phyloP scores from a whole-genome alignment of 2,113 vertebrate genomes.

The Seriola aureovittata region DNA sequence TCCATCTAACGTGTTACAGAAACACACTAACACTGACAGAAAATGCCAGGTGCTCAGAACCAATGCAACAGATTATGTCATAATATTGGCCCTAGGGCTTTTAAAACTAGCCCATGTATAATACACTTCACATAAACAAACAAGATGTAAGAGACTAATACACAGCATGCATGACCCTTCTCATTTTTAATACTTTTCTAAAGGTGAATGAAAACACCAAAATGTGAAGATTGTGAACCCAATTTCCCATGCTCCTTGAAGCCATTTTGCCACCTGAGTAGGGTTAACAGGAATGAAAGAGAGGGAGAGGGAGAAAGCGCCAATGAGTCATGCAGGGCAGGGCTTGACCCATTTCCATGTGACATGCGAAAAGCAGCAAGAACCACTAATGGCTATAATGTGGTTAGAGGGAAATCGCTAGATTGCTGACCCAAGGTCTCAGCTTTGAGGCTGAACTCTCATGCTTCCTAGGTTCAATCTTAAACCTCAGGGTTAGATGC shows the following conservation, averaged over 20 bases:
- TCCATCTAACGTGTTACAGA: constrained; percentile 11
- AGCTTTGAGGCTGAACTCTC: constrained; percentile 73
- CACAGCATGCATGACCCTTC: constrained; percentile 4
- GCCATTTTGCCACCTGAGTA: constrained; percentile 74
- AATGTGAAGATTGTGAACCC: constrained; percentile 46
- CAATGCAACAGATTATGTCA: constrained; percentile 13
- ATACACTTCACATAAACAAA: constrained; percentile 4
- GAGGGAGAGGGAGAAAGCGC: constrained; percentile 58
- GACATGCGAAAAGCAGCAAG: constrained; percentile 79
- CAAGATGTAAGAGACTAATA: neutral
- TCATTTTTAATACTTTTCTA: constrained; percentile 17
- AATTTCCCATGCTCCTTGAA: constrained; percentile 57
- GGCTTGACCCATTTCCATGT: constrained; percentile 82
- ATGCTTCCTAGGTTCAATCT: constrained; percentile 62
- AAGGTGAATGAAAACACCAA: constrained; percentile 38
- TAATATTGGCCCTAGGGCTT: constrained; percentile 3
- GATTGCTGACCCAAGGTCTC: constrained; percentile 83
- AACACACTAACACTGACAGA: constrained; percentile 23
- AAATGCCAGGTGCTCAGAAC: constrained; percentile 34
- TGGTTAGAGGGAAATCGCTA: constrained; percentile 83
- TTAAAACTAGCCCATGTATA: constrained; percentile 9
- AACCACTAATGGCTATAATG: constrained; percentile 84
- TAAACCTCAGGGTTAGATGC: constrained; percentile 63
- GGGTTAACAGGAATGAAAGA: constrained; percentile 65
- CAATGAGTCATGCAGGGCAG: constrained; percentile 74